Base-by-base conservation (phyloP, 2,113 vertebrate genomes). In the Oenanthe oenanthe region DNA sequence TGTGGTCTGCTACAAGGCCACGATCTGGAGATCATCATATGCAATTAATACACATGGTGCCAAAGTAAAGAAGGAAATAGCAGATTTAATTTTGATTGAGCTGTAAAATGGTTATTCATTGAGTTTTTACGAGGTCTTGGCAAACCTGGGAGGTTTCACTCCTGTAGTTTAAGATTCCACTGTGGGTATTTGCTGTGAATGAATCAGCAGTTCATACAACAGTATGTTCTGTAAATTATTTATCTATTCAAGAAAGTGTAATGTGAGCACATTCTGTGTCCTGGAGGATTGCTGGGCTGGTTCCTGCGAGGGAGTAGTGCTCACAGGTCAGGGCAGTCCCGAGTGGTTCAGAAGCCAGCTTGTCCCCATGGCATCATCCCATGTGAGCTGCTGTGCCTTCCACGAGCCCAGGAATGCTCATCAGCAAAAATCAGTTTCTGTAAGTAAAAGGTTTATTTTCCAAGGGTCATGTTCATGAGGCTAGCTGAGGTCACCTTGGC, bases 311-410 rank as follows among this genome's bases (percentile, higher is more conserved):
- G 43, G 36, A 53, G 63, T 34, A 11, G 47, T 38, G 57, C 51
- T 82, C 24, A 19, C 17, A 1, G 5, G 21, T 82, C 22, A 31
- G 28, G 53, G 28, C 17, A 16, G n/a, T 36, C 68, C 56, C 28
- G 13, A 3, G 5, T 2, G 2, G 4, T 20, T 12, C 22, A 29
- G 76, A n/a, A 38, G 24, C 10, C 54, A 28, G 12, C 6, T 7
- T 5, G 11, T 6, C 16, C 19, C 10, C 1, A 0, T 4, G 17
- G 42, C 40, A 7, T 1, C 0, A 4, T 50, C 43, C 28, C 18
- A 1, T 14, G 1, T 18, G 3, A 16, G 31, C 56, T 9, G 7
- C 20, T n/a, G 13, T 21, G 51, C 32, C n/a, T 53, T 57, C 31
- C 66, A 38, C 48, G 43, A 24, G n/a, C n/a, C 40, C 61, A 71